Conservation (phyloP, 2,113 vertebrate genomes). For the Larimichthys polyactis region DNA sequence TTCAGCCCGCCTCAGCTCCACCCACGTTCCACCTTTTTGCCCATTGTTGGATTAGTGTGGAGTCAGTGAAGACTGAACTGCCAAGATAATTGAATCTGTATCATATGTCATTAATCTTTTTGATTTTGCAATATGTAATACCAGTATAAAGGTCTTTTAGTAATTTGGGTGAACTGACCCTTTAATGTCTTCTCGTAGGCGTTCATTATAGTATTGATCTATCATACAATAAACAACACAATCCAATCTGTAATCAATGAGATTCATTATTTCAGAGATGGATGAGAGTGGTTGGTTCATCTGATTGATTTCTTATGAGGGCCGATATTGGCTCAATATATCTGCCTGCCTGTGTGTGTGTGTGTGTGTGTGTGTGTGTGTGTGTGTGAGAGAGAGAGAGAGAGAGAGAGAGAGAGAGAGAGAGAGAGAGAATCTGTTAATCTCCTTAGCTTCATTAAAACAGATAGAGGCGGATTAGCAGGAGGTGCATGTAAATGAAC, state of each 20-base stretch:
- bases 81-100: neutral
- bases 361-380: neutral
- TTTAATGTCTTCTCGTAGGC: neutral
- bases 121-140: neutral
- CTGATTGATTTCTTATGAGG: constrained; percentile 25
- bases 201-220: neutral
- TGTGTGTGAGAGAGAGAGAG: neutral
- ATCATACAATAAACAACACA: neutral
- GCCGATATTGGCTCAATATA: constrained; percentile 34
- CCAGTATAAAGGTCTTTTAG: neutral
- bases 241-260: neutral
- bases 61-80: neutral
- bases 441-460: constrained; percentile 83
- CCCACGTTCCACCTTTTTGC: no score
- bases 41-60: no score
- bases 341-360: neutral
- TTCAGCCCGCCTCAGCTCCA: no score
- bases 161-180: neutral
- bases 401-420: neutral
- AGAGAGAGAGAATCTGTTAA: constrained; percentile 59
- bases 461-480: constrained; percentile 78
- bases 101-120: neutral
- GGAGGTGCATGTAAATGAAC: constrained; percentile 78
- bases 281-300: neutral
- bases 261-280: neutral